phyloP scores from a whole-genome alignment of 2,888 invertebrate genomes.

The Campopleginae sp. region DNA sequence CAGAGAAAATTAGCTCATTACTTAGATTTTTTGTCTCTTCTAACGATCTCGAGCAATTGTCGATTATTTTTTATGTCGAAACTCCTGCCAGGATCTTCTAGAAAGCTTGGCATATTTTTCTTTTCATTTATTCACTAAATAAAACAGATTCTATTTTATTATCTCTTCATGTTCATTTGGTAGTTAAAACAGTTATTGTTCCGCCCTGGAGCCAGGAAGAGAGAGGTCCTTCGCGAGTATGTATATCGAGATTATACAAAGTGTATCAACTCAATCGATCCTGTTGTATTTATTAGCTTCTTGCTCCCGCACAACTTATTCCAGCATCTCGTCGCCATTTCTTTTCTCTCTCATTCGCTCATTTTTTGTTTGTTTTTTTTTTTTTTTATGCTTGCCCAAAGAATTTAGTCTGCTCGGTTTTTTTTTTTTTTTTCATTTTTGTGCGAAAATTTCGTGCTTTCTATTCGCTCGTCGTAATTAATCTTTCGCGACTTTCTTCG shows the following conservation, averaged over 20 bases:
- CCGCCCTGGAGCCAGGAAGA: conserved; percentile 4
- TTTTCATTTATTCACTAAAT: conserved; percentile 4
- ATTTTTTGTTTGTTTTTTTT: conserved; percentile 7
- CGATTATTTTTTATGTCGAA: not conserved
- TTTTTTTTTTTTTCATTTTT: conserved; percentile 14
- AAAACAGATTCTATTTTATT: conserved; percentile 36
- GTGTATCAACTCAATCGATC: conserved; percentile 62
- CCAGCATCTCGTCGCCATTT: conserved; percentile 34
- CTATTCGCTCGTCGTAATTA: conserved; percentile 10
- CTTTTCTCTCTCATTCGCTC: conserved; percentile 12
- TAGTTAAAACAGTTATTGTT: conserved; percentile 64
- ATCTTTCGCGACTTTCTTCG: conserved; percentile 26
- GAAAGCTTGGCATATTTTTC: not conserved
- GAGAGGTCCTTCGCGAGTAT: not conserved
- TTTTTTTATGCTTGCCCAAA: conserved; percentile 16
- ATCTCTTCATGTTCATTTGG: conserved; percentile 59
- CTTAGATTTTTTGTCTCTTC: not conserved
- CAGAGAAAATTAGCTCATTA: conserved; percentile 15
- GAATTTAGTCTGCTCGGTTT: not conserved
- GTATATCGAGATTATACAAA: conserved; percentile 44
- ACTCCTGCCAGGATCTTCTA: not conserved
- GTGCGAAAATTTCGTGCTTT: not conserved
- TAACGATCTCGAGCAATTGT: not conserved
- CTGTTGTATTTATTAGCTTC: conserved; percentile 54
- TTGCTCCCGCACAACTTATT: conserved; percentile 67